Percentiles rank a stretch among this genome's conserved stretches.
Conservation (phyloP, 2,797 vertebrate species). For the Lithobates pipiens region DNA sequence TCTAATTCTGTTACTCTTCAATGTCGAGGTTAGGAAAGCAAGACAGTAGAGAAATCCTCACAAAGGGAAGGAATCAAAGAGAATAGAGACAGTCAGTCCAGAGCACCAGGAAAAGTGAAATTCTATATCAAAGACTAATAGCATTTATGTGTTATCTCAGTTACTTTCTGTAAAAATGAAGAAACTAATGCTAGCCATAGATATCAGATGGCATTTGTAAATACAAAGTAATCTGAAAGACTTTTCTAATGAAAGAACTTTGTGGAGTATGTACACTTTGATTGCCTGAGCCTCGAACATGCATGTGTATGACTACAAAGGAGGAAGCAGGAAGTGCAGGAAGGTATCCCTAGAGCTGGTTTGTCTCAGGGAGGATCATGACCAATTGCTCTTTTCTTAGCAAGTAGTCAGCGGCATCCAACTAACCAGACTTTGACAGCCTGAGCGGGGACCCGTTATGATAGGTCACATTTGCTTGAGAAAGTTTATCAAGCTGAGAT, state of each 20-base stretch:
- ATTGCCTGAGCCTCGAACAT: background rate
- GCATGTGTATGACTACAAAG: background rate
- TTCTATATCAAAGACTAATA: constrained; percentile 32
- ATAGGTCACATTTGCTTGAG: no score
- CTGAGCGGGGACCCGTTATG: no score
- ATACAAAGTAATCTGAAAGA: background rate
- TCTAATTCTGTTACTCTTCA: constrained; percentile 48
- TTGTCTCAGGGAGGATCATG: background rate
- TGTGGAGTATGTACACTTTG: background rate
- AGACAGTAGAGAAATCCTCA: constrained; percentile 26
- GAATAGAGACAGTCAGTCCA: constrained; percentile 9
- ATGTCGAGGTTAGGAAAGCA: constrained; percentile 50
- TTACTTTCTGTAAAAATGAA: background rate
- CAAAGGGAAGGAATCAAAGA: constrained; percentile 18
- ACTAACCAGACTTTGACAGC: no score
- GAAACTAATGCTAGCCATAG: background rate
- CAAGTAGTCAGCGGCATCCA: no score
- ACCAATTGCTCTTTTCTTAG: background rate
- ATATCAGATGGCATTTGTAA: background rate
- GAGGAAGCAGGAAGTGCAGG: background rate
- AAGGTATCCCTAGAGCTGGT: background rate
- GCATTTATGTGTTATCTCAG: constrained; percentile 6
- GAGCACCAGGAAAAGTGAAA: constrained; percentile 35
- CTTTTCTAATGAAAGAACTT: no score
- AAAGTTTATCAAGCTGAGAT: no score